Conservation (phyloP, 2,797 vertebrate genomes). For the Silurus aristotelis region DNA sequence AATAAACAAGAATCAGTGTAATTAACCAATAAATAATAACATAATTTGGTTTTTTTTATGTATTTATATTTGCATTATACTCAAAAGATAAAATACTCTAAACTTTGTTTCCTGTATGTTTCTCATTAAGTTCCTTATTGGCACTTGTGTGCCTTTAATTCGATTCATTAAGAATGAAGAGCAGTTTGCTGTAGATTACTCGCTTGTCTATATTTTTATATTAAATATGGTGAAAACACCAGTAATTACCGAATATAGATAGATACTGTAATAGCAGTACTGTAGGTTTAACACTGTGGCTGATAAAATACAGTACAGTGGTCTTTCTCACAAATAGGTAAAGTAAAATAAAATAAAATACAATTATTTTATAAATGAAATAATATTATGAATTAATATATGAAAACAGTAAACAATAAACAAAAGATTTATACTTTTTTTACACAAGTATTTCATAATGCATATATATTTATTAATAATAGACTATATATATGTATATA, state of each 20-base stretch:
- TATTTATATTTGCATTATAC: background rate
- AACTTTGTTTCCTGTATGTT: background rate
- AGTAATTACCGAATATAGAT: background rate
- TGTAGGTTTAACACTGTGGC: too few species aligned
- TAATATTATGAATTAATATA: too few species aligned
- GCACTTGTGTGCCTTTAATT: background rate
- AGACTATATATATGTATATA: too few species aligned
- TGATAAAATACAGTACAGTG: too few species aligned
- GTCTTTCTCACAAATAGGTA: too few species aligned
- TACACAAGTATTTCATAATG: too few species aligned
- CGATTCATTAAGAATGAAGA: background rate
- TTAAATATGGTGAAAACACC: background rate
- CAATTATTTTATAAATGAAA: too few species aligned
- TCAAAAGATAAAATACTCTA: background rate
- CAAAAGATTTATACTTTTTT: too few species aligned
- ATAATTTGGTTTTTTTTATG: background rate
- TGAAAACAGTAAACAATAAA: too few species aligned
- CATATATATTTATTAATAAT: too few species aligned
- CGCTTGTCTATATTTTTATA: background rate
- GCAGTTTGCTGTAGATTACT: background rate
- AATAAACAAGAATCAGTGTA: background rate
- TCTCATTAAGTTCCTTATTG: background rate
- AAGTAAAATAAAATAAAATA: too few species aligned
- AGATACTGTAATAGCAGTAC: too few species aligned
- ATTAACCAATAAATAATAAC: background rate